Conservation (phyloP, 2,797 vertebrate species). For the Chaenodraco wilsoni region DNA sequence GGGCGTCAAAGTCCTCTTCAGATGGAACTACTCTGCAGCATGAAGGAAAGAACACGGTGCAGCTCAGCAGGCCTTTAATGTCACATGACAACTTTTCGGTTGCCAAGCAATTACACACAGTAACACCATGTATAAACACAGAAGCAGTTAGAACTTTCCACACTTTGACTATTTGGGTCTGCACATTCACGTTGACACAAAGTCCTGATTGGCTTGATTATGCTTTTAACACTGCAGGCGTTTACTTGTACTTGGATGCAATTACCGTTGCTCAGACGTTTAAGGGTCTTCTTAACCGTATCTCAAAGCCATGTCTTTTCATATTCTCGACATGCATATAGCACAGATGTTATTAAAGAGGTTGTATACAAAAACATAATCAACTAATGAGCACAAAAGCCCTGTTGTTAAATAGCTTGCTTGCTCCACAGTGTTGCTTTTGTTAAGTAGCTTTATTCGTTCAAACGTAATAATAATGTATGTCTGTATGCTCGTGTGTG, state of each 20-base stretch:
- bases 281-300: conserved; percentile 36
- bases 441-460: conserved; percentile 60
- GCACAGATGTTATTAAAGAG: conserved; percentile 57
- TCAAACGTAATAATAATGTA: conserved; percentile 56
- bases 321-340: conserved; percentile 60
- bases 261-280: conserved; percentile 52
- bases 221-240: conserved; percentile 59
- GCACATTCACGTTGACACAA: conserved; percentile 39
- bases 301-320: conserved; percentile 66
- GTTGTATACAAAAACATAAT: conserved; percentile 51
- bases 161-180: conserved; percentile 13
- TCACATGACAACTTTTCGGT: conserved; percentile 40
- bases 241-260: conserved; percentile 43
- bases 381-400: conserved; percentile 70
- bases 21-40: conserved; percentile 8
- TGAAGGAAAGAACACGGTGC: background rate
- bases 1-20: conserved; percentile 14
- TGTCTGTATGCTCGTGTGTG: conserved; percentile 60
- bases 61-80: conserved; percentile 27
- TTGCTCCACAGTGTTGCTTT: conserved; percentile 70
- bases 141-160: conserved; percentile 51
- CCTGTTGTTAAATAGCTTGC: conserved; percentile 65
- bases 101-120: conserved; percentile 45
- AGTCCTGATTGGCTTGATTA: conserved; percentile 46
- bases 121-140: conserved; percentile 30